Base-by-base conservation (phyloP, 2,113 vertebrate genomes). In the Phyllostomus discolor region DNA sequence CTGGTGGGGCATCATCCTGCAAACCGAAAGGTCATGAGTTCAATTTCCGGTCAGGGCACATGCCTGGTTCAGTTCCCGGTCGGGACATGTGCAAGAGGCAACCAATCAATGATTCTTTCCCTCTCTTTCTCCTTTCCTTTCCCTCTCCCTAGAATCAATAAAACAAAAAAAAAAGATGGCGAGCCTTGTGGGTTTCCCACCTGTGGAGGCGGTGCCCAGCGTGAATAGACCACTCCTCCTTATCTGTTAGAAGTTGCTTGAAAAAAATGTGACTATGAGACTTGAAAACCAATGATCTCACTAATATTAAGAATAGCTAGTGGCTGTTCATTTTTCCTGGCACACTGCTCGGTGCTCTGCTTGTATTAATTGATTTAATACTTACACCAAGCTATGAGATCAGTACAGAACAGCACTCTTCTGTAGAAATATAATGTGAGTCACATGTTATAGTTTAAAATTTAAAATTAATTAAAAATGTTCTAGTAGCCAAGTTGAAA, bases 261-360 rank as follows among this genome's bases (percentile, higher is more conserved):
- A 75, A 67, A 88, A 46, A 78, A 78, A 33, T 7, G 31, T 33
- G 15, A 31, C 73, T 41, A 10, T 54, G 62, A 54, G 38, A 33
- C 43, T 11, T 59, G 88, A 67, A 90, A 75, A 33, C 28, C 52
- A 20, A 35, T 41, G 3, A 81, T 28, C 9, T 87, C 64, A 24
- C 38, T 70, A n/a, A 62, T 80, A 66, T 59, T n/a, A 46, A 52
- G 24, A 78, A 35, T 57, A 79, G 33, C 20, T n/a, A 1, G 26
- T n/a, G n/a, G n/a, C 10, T 52, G 43, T 88, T 66, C 2, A 5
- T 72, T 62, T 88, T 35, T 66, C 76, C 8, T 24, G 57, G 54
- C 19, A 4, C 4, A 0, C 4, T 64, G 57, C 28, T 67, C 3
- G 10, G 35, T 14, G 17, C 5, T 26, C 10, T 84, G n/a, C 19